These are phyloP conservation scores for Paratilapia polleni DNA, from an alignment of 2,113 vertebrate genomes.

Conservation along the genomic window DNA sequence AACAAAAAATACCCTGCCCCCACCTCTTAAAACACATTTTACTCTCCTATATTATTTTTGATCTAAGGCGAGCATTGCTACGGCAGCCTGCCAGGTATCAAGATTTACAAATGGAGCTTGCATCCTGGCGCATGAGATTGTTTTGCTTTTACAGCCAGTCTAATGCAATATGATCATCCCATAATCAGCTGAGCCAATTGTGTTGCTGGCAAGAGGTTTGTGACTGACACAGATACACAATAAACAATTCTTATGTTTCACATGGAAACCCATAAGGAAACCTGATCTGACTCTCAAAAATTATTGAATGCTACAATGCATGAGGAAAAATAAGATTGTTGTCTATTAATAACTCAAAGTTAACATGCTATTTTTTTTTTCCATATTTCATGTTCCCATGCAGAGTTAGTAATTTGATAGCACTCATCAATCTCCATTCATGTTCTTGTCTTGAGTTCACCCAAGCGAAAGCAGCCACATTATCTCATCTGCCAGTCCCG, in stretches of 20 bases:
- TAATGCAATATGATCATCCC: conserved; percentile 10
- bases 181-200: conserved; percentile 28
- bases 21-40: neutral
- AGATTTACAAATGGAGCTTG: neutral
- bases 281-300: neutral
- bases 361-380: conserved; percentile 13
- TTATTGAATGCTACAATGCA: neutral
- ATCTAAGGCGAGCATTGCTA: conserved; percentile 66
- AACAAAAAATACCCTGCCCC: neutral
- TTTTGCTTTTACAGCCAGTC: conserved; percentile 32
- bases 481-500: conserved; percentile 54
- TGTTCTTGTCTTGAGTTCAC: conserved; percentile 41
- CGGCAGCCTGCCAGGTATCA: conserved; percentile 32
- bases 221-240: conserved; percentile 25
- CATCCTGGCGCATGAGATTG: conserved; percentile 19
- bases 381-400: conserved; percentile 25
- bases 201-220: neutral
- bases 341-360: conserved; percentile 1
- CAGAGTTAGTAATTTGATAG: conserved; percentile 16
- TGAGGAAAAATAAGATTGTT: neutral
- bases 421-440: conserved; percentile 53
- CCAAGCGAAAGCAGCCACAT: conserved; percentile 44
- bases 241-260: conserved; percentile 36
- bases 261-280: neutral
- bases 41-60: conserved; percentile 47